phyloP scores from a whole-genome alignment of 2,888 invertebrate genomes.

The Sthenelais limicola region DNA sequence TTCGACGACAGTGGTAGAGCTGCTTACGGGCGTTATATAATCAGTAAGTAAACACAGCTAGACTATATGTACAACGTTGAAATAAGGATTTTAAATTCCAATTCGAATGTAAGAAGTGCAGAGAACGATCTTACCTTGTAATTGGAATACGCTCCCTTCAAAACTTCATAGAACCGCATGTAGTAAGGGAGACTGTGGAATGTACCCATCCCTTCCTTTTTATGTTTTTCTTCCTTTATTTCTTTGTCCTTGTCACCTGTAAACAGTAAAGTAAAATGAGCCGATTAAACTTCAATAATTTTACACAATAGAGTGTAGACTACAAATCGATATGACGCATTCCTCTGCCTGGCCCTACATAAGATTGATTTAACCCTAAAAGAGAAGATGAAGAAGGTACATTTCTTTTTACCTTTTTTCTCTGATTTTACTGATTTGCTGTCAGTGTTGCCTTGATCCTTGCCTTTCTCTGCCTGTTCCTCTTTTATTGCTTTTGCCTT shows the following conservation, averaged over 20 bases:
- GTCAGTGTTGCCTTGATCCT: conserved; percentile 24
- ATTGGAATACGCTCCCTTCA: conserved; percentile 87
- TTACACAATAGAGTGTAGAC: no score
- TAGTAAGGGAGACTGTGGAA: conserved; percentile 81
- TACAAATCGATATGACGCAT: no score
- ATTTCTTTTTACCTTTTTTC: conserved; percentile 56
- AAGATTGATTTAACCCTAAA: not conserved
- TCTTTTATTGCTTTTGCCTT: conserved; percentile 63
- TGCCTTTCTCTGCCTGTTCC: conserved; percentile 37
- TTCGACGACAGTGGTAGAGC: no score
- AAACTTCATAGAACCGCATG: conserved; percentile 85
- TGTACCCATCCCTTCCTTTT: conserved; percentile 68
- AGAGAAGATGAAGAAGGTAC: not conserved
- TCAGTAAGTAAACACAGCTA: no score
- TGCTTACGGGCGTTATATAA: no score
- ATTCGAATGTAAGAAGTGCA: no score
- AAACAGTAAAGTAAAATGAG: not conserved
- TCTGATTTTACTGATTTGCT: conserved; percentile 24
- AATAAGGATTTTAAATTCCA: no score
- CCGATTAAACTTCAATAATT: no score
- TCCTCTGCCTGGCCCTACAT: no score
- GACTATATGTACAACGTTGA: no score
- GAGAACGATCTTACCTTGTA: conserved; percentile 88
- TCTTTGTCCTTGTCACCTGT: conserved; percentile 67
- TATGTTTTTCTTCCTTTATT: conserved; percentile 62